These are phyloP conservation scores for Tachina fera DNA, from an alignment of 2,888 invertebrate species.

Conservation along the genomic window DNA sequence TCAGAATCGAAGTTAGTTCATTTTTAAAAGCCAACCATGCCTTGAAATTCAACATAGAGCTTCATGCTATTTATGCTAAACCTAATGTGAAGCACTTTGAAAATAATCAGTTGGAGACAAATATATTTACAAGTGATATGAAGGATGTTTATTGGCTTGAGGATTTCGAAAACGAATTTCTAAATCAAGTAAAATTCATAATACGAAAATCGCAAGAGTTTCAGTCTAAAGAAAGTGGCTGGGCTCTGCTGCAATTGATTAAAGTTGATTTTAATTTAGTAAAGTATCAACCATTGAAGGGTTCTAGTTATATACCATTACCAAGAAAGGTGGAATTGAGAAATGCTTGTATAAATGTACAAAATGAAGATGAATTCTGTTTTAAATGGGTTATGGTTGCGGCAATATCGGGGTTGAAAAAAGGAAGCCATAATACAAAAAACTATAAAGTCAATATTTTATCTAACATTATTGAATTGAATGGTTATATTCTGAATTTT, in stretches of 20 bases:
- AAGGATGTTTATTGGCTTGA: background rate
- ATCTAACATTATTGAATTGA: background rate
- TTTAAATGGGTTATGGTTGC: slow-evolving; percentile 20
- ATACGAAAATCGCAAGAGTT: background rate
- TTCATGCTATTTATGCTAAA: background rate
- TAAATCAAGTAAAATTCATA: background rate
- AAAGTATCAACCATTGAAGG: slow-evolving; percentile 34
- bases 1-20: background rate
- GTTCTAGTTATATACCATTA: slow-evolving; percentile 7
- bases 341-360: slow-evolving; percentile 3
- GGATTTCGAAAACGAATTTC: background rate
- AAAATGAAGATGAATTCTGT: slow-evolving; percentile 4
- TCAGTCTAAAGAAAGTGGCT: background rate
- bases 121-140: slow-evolving; percentile 3
- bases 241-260: background rate
- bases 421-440: background rate
- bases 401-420: background rate
- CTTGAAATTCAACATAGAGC: slow-evolving; percentile 6
- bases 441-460: background rate
- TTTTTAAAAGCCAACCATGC: background rate
- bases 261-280: slow-evolving; percentile 23
- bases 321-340: background rate
- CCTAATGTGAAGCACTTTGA: background rate
- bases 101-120: background rate
- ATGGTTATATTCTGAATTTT: slow-evolving; percentile 2